Evolutionary conservation across 2,113 vertebrate species (phyloP).

Genomic region (Thalassarche chlororhynchos): DNA sequence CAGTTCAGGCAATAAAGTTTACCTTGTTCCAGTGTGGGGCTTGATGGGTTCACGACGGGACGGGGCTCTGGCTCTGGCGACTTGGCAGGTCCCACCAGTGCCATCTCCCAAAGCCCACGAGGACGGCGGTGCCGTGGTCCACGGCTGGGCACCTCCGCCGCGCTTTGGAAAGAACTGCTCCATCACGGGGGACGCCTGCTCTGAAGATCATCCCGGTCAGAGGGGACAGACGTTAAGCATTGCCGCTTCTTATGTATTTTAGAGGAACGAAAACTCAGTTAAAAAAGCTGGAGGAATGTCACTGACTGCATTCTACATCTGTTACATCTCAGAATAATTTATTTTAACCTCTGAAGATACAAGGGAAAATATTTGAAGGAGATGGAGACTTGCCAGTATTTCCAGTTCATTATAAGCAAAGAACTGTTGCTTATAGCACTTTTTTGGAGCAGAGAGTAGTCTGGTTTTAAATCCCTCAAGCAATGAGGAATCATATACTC

Average conservation of each 20-base stretch:
- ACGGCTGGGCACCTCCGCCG: fast-evolving
- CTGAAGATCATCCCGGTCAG: neutral
- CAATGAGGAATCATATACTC: neutral
- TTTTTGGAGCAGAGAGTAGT: slow-evolving; percentile 39
- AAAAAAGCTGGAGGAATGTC: neutral
- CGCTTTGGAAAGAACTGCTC: neutral
- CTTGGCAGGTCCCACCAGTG: neutral
- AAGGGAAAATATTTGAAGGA: slow-evolving; percentile 44
- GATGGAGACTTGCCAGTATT: slow-evolving; percentile 50
- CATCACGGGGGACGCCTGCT: fast-evolving
- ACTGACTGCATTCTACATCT: slow-evolving; percentile 12
- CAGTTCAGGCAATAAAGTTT: neutral
- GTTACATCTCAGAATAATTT: slow-evolving; percentile 41
- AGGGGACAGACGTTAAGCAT: neutral
- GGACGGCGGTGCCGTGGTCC: fast-evolving
- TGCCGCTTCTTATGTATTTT: neutral
- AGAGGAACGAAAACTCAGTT: neutral
- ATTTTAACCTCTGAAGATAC: slow-evolving; percentile 51
- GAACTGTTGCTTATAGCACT: slow-evolving; percentile 51
- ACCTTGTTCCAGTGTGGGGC: neutral
- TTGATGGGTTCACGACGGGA: neutral
- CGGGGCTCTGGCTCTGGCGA: neutral
- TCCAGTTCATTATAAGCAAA: slow-evolving; percentile 46
- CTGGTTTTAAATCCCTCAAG: slow-evolving; percentile 51
- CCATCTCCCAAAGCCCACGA: neutral